These are phyloP conservation scores for Steinernema hermaphroditum DNA, from an alignment of 2,888 invertebrate genomes.

Conservation along the genomic window DNA sequence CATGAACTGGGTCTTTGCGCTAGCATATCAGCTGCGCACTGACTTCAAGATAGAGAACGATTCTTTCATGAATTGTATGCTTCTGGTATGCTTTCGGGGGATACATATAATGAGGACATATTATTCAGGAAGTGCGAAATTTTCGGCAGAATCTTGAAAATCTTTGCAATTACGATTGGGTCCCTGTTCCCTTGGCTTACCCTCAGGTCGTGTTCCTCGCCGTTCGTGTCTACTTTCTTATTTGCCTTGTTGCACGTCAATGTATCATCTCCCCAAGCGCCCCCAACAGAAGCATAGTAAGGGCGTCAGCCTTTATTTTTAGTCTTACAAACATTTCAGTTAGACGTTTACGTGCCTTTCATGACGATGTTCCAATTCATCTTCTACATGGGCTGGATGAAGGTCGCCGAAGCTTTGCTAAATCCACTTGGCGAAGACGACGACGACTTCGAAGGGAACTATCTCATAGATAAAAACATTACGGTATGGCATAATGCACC, in stretches of 20 bases:
- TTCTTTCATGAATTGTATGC: conserved; percentile 31
- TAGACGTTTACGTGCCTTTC: conserved; percentile 55
- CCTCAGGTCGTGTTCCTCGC: conserved; percentile 59
- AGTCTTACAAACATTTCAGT: conserved; percentile 34
- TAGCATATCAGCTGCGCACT: conserved; percentile 46
- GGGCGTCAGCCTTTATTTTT: neutral
- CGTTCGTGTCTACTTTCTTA: conserved; percentile 58
- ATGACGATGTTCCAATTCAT: conserved; percentile 61
- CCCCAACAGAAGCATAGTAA: conserved; percentile 6
- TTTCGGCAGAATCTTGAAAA: conserved; percentile 45
- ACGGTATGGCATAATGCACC: no score
- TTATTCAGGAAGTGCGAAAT: conserved; percentile 45
- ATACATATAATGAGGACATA: no score
- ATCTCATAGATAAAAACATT: conserved; percentile 42
- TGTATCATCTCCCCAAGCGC: conserved; percentile 35
- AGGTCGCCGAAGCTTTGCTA: conserved; percentile 60
- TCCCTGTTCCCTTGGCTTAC: conserved; percentile 58
- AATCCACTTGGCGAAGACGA: conserved; percentile 63
- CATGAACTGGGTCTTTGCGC: conserved; percentile 55
- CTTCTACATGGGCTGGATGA: conserved; percentile 63
- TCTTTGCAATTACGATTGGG: conserved; percentile 52
- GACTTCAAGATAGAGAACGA: conserved; percentile 45
- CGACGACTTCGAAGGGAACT: conserved; percentile 55
- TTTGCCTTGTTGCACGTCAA: conserved; percentile 56
- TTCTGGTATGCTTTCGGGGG: neutral